Evolutionary conservation across 2,888 invertebrate genomes (phyloP).

Genomic region (Leuctra nigra): DNA sequence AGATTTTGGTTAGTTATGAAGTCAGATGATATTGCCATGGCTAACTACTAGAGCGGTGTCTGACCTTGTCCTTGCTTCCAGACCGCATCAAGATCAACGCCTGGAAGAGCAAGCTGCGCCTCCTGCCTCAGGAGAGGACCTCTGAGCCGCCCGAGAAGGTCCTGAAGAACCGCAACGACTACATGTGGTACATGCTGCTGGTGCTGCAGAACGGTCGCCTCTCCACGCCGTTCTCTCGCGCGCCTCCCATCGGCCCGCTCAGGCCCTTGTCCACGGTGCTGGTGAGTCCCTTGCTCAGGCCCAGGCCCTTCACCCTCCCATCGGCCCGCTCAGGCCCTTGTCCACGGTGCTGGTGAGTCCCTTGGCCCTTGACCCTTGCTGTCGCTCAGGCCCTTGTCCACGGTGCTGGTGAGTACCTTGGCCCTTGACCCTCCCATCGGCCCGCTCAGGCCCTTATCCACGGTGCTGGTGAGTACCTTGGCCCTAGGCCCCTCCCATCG

Average conservation of each 20-base stretch:
- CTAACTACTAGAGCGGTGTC: no score
- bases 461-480: conserved; percentile 38
- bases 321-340: conserved; percentile 36
- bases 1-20: no score
- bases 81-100: conserved; percentile 33
- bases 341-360: conserved; percentile 38
- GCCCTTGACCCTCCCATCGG: conserved; percentile 37
- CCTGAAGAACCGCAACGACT: conserved; percentile 38
- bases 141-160: background rate
- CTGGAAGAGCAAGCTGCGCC: conserved; percentile 40
- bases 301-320: no score
- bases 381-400: conserved; percentile 37
- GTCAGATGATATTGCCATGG: no score
- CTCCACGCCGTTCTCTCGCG: conserved; percentile 38
- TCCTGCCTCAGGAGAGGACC: conserved; percentile 32
- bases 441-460: conserved; percentile 37
- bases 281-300: conserved; percentile 36
- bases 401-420: conserved; percentile 38
- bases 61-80: conserved; percentile 24
- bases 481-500: conserved; percentile 36
- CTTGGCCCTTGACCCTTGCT: conserved; percentile 35
- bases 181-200: conserved; percentile 43
- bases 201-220: conserved; percentile 42
- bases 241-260: conserved; percentile 37
- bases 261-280: conserved; percentile 38